Evolutionary conservation across 2,888 invertebrate species (phyloP).

Genomic region (Pristionchus entomophagus): DNA sequence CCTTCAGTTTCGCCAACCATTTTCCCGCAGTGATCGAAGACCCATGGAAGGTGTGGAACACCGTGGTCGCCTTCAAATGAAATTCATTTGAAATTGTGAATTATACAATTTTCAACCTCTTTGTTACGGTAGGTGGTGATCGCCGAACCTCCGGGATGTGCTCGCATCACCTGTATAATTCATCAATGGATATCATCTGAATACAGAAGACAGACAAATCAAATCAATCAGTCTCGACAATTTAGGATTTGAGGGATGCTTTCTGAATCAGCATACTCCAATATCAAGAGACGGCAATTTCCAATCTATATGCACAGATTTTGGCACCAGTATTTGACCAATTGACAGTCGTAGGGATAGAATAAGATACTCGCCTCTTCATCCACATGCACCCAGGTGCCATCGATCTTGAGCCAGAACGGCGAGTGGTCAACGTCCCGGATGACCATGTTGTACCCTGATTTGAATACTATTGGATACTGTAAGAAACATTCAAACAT

Average conservation of each 20-base stretch:
- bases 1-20: slow-evolving; percentile 65
- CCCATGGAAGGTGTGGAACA: slow-evolving; percentile 74
- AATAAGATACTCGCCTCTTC: slow-evolving; percentile 57
- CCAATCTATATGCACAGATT: no score
- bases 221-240: neutral
- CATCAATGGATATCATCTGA: neutral
- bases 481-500: no score
- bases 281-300: no score
- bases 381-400: slow-evolving; percentile 70
- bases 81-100: no score
- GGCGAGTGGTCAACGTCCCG: slow-evolving; percentile 68
- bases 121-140: slow-evolving; percentile 72
- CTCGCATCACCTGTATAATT: slow-evolving; percentile 50
- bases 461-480: no score
- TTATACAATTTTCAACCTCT: slow-evolving; percentile 55
- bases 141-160: slow-evolving; percentile 72
- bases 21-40: slow-evolving; percentile 72
- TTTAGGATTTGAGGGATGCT: no score
- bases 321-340: no score
- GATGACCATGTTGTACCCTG: slow-evolving; percentile 66
- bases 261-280: no score
- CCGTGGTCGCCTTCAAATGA: slow-evolving; percentile 71
- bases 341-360: neutral
- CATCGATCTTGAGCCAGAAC: slow-evolving; percentile 71
- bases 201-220: neutral